Base-by-base conservation (phyloP, 2,888 invertebrate species). In the Campopleginae sp. region DNA sequence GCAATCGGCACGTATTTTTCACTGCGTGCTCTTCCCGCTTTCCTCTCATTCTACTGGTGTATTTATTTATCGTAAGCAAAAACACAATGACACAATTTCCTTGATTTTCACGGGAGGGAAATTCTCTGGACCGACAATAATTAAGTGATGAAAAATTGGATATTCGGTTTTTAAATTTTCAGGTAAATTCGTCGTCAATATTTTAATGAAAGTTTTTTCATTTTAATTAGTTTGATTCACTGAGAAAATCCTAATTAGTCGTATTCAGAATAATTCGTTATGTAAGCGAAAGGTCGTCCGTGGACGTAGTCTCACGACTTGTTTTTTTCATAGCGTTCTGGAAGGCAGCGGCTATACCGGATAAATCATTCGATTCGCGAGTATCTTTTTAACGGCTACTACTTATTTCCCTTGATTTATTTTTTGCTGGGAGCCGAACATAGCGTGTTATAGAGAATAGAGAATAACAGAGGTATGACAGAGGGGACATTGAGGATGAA, bases 1-100 rank as follows among this genome's bases (percentile, higher is more conserved):
- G n/a, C 76, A 80, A 76, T 80, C 65, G 76, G 51, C 14, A 23
- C 82, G 82, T 71, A 75, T 76, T 76, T 75, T 79, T 75, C 65
- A 23, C 38, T 17, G 17, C n/a, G n/a, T 17, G n/a, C n/a, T 63
- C 74, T 42, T 68, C 65, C 42, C 44, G 23, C 51, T 19, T 14
- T 65, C 14, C 54, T 5, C 14, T 14, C 19, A 12, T 27, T 5
- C 58, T 4, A 54, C 3, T 12, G 1, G 23, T 23, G 12, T 54
- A 23, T 54, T 54, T 54, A 54, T 54, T 23, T 12, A 54, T 19
- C 19, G 19, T 44, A 27, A 44, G 63, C 27, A 27, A 70, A 66
- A 83, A 83, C 44, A 72, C 6, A 14, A 27, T 23, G 14, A 46
- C 17, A 10, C 5, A 6, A 65, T 65, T 33, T 38, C 8, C 0